These are phyloP conservation scores for Neolamprologus falcicula DNA, from an alignment of 2,113 vertebrate genomes.

Conservation along the genomic window DNA sequence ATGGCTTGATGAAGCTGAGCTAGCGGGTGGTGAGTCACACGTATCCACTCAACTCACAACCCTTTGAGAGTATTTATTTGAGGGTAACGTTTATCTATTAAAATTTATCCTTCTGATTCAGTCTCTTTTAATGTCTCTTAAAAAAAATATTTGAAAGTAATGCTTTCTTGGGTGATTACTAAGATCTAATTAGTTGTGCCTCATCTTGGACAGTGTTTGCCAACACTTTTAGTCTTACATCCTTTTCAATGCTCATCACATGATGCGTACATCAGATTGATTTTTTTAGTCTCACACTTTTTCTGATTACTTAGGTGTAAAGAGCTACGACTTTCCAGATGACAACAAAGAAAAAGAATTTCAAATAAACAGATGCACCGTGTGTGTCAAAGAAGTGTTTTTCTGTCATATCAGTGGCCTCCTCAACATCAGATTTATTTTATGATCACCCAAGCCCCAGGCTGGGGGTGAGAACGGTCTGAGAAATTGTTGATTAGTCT, in stretches of 20 bases:
- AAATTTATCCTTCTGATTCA: neutral
- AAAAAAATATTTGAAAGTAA: neutral
- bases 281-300: neutral
- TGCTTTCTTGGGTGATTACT: neutral
- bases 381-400: neutral
- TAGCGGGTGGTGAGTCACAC: conserved; percentile 85
- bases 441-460: neutral
- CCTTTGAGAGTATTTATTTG: neutral
- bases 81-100: neutral
- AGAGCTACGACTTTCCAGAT: neutral
- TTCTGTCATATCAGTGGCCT: neutral
- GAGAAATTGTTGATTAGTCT: neutral
- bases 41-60: neutral
- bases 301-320: neutral
- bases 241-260: neutral
- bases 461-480: neutral
- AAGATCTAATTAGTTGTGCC: neutral
- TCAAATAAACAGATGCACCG: neutral
- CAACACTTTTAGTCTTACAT: neutral
- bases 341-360: neutral
- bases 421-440: neutral
- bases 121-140: neutral
- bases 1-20: conserved; percentile 96
- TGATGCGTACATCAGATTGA: neutral
- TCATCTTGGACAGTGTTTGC: neutral